Base-by-base conservation (phyloP, 1,140 invertebrate genomes). In the Drosophila oshimai region DNA sequence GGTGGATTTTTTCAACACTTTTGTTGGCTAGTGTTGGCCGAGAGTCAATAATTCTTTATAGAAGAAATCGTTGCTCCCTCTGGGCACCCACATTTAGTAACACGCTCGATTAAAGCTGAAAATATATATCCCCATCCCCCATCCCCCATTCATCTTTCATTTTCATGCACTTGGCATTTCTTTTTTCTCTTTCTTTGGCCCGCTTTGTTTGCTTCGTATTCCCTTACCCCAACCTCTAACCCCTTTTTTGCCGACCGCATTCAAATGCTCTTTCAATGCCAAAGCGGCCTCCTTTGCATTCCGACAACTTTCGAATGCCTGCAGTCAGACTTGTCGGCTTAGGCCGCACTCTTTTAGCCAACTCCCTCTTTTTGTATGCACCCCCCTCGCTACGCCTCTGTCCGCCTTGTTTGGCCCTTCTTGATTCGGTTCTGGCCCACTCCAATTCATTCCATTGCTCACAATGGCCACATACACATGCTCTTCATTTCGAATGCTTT, bases 301-400 rank as follows among this genome's bases (percentile, higher is more conserved):
- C 74, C 62, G 33, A 22, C 37, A 58, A 47, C 50, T 44, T 58
- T 65, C 46, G 44, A 72, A 54, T 70, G 76, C 58, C 77, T 71
- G 80, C 80, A 68, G 79, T 86, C 74, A 71, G 80, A 60, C 80
- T 84, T 80, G 81, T 84, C 80, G 80, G 75, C 80, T 86, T 84
- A 84, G 75, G 72, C 42, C 39, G 29, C 41, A 46, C 61, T 65
- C 57, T 46, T 22, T 34, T 12, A 34, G 49, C 49, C 22, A 54
- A 12, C 49, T 55, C 73, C 58, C 33, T 57, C 13, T 17, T 20
- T 6, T 20, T n/a, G n/a, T n/a, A n/a, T 24, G 15, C 53, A 12
- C 54, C 13, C 13, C 13, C 7, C 24, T 15, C 2, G 22, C 17
- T 1, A 2, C 26, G n/a, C 46, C 22, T 5, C 24, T 15, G 2